Conservation (phyloP, 2,888 invertebrate species). For the Nephrotoma flavescens region DNA sequence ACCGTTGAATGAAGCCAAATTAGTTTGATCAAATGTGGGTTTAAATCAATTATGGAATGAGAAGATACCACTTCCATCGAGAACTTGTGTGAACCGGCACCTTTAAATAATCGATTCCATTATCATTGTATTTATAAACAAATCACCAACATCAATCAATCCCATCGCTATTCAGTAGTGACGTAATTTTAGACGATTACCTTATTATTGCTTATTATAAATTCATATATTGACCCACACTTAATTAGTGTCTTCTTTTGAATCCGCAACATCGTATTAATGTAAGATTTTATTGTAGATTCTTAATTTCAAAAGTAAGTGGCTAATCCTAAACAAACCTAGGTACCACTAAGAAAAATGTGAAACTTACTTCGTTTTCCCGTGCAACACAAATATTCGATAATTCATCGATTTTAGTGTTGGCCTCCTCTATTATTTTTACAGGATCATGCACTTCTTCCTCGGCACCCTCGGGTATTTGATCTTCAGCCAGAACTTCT, state of each 20-base stretch:
- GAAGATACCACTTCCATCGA: neutral
- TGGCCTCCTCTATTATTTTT: constrained; percentile 20
- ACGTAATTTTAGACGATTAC: neutral
- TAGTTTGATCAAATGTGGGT: neutral
- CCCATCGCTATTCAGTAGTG: neutral
- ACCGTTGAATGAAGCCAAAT: neutral
- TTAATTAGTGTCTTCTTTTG: neutral
- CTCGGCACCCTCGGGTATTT: constrained; percentile 33
- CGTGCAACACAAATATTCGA: constrained; percentile 41
- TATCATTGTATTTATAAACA: neutral
- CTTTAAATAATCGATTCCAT: neutral
- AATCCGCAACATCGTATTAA: neutral
- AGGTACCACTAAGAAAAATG: too few species aligned
- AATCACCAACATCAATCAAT: neutral
- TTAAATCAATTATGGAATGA: neutral
- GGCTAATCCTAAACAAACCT: neutral
- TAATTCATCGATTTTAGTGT: constrained; percentile 35
- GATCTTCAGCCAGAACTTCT: constrained; percentile 64
- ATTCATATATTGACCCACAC: neutral
- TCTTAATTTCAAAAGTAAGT: neutral
- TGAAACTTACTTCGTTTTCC: constrained; percentile 40
- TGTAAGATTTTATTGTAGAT: neutral
- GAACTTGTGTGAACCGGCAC: neutral
- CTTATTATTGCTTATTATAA: neutral
- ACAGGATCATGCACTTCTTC: constrained; percentile 29